Evolutionary conservation across 2,113 vertebrate genomes (phyloP).

Genomic region (Sterna hirundo): DNA sequence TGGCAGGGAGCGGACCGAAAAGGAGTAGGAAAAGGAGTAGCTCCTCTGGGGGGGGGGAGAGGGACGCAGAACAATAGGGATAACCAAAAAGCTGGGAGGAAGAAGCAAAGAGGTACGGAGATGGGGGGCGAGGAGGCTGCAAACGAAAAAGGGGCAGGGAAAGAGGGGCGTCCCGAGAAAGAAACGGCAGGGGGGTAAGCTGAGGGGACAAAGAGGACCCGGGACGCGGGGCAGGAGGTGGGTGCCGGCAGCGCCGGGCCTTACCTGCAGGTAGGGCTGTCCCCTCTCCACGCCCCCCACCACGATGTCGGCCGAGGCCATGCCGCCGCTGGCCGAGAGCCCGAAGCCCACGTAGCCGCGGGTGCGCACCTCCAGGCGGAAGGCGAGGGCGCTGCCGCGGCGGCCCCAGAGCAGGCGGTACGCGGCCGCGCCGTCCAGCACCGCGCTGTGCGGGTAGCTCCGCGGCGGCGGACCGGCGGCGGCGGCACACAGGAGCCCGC

Average conservation of each 20-base stretch:
- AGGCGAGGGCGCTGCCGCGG: slow-evolving; percentile 67
- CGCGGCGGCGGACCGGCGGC: not conserved
- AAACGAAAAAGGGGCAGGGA: not conserved
- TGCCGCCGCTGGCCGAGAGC: slow-evolving; percentile 82
- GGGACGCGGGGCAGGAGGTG: not conserved
- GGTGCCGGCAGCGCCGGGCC: not conserved
- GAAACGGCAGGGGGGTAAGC: not conserved
- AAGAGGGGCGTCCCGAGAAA: not conserved
- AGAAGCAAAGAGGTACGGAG: not conserved
- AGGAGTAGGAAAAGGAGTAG: not conserved
- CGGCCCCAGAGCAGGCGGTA: slow-evolving; percentile 79
- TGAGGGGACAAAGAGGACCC: not conserved
- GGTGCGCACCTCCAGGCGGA: slow-evolving; percentile 83
- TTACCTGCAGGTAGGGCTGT: slow-evolving; percentile 85
- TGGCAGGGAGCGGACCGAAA: not conserved
- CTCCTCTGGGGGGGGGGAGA: not conserved
- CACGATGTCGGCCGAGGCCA: slow-evolving; percentile 83
- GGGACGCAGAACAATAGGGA: not conserved
- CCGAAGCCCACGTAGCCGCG: slow-evolving; percentile 86
- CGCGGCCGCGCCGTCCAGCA: slow-evolving; percentile 77
- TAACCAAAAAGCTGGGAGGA: not conserved
- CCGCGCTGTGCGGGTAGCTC: slow-evolving; percentile 69
- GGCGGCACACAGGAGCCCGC: slow-evolving; percentile 45
- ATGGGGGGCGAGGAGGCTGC: not conserved
- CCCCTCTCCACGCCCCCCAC: slow-evolving; percentile 83